Percentiles rank a stretch among this genome's conserved stretches.
phyloP scores from a whole-genome alignment of 2,113 vertebrate genomes.

The Chaetodon auriga region DNA sequence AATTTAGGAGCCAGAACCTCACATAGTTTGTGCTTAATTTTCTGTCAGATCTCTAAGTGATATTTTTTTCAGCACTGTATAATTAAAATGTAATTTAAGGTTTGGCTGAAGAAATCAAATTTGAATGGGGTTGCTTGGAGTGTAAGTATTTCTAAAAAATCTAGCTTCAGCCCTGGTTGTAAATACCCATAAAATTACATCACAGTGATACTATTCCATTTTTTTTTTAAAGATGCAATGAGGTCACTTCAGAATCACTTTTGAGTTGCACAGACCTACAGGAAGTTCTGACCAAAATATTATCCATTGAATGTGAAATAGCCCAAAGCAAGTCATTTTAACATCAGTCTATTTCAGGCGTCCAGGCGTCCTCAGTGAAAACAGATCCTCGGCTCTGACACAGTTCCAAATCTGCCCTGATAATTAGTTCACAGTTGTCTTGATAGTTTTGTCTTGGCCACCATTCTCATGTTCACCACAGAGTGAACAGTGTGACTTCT shows the following conservation, averaged over 20 bases:
- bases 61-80: too few relatives aligned
- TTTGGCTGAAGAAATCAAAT: too few relatives aligned
- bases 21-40: background rate
- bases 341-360: background rate
- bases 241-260: background rate
- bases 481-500: constrained; percentile 46
- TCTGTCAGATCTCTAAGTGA: background rate
- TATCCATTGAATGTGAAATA: background rate
- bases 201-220: background rate
- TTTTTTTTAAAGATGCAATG: background rate
- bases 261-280: background rate
- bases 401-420: background rate
- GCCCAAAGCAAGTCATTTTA: background rate
- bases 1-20: background rate
- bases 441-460: background rate
- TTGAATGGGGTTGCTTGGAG: too few relatives aligned
- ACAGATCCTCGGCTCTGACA: background rate
- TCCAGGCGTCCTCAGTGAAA: background rate
- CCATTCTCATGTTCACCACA: constrained; percentile 10
- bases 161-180: too few relatives aligned
- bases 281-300: background rate
- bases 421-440: background rate
- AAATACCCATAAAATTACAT: background rate
- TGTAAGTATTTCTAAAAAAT: background rate
- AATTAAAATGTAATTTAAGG: background rate